phyloP scores from a whole-genome alignment of 1,140 invertebrate species.

The Semibalanus balanoides region DNA sequence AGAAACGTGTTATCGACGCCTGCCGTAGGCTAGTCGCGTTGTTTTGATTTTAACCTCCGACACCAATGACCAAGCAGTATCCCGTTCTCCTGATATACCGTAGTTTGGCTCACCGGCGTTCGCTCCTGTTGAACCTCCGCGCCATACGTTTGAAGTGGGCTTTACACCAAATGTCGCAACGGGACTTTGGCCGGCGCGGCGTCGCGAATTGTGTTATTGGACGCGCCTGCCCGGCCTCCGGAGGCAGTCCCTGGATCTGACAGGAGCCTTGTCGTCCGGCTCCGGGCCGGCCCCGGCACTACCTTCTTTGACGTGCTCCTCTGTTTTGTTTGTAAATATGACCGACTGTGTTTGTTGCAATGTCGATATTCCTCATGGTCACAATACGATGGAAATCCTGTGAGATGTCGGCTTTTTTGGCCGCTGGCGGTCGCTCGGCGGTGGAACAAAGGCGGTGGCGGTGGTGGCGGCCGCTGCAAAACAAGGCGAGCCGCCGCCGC shows the following conservation, averaged over 20 bases:
- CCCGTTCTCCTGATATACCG: not conserved
- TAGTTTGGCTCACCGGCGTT: too few relatives aligned
- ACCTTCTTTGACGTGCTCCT: not conserved
- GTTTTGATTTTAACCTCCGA: not conserved
- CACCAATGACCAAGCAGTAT: not conserved
- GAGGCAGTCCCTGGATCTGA: not conserved
- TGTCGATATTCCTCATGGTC: not conserved
- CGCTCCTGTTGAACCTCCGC: too few relatives aligned
- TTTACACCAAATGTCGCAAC: not conserved
- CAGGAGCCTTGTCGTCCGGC: not conserved
- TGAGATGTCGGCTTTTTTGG: not conserved
- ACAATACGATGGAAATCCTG: conserved; percentile 2
- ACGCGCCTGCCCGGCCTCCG: not conserved
- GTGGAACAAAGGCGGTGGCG: not conserved
- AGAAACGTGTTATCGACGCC: not conserved
- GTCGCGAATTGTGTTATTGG: not conserved
- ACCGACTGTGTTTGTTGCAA: not conserved
- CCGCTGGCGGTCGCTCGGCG: too few relatives aligned
- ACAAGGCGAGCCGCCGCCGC: not conserved
- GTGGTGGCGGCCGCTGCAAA: not conserved
- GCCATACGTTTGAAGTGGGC: not conserved
- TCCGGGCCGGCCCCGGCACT: not conserved
- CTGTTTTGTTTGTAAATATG: not conserved
- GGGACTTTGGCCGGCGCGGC: not conserved
- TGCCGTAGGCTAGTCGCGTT: not conserved